Evolutionary conservation across 2,113 vertebrate species (phyloP), one percentile per base, ranked within the genome.

Genomic region (Notothenia rossii): DNA sequence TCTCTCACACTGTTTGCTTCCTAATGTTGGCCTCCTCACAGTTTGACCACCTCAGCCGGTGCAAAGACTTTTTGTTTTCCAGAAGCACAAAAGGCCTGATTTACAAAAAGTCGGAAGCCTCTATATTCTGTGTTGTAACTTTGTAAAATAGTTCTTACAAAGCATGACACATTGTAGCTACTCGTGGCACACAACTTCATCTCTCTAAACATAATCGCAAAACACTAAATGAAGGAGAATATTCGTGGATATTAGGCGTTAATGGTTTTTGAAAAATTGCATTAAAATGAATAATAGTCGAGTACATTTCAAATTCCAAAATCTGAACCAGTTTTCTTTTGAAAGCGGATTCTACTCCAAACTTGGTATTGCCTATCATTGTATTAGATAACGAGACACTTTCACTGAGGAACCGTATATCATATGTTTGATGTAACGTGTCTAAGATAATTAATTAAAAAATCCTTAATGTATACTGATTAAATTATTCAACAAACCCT

Each of bases 11-110:
- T 7, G 11, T 25, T 61, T 20, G 71, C 49, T 64, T 54, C 64
- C 40, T 29, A 4, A 50, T 36, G 71, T 50, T 85, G 88, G 86
- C 81, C 88, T 91, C 54, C 14, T 66, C 46, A 58, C 72, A 73
- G 45, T 86, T 85, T 77, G 89, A 84, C 86, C 84, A 76, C 74
- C 72, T 79, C 77, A 63, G 36, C 20, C 78, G 40, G 53, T 61
- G 69, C 72, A 73, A 59, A 65, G 50, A 59, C 72, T 20, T 20
- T 13, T 70, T 79, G n/a, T 51, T 49, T 55, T 67, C 51, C 43
- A 72, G 45, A 45, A 36, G 43, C 73, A 59, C 54, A 46, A 79
- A 75, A 43, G 20, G 15, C 18, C 18, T 5, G 17, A 18, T 20
- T 45, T 50, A 29, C 29, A 10, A 20, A 18, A 29, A 51, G 4